phyloP scores from a whole-genome alignment of 1,140 invertebrate species.

The Melanaphis sacchari region DNA sequence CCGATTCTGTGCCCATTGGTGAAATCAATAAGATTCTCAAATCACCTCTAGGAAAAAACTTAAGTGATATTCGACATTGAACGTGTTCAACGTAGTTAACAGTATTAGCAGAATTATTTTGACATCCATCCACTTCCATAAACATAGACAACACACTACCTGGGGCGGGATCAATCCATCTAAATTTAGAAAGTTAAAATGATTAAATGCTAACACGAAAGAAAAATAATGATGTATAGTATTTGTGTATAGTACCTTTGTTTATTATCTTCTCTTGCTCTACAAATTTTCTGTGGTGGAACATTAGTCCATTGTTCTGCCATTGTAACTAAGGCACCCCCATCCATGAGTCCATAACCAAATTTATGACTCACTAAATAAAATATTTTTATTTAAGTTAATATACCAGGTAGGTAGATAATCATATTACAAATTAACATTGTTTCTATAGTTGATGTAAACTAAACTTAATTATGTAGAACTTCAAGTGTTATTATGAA shows the following conservation, averaged over 20 bases:
- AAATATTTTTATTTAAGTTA: background rate
- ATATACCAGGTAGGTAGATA: background rate
- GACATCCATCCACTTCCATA: slow-evolving; percentile 88
- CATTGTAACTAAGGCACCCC: slow-evolving; percentile 89
- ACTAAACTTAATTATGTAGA: background rate
- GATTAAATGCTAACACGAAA: background rate
- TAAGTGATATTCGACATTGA: slow-evolving; percentile 85
- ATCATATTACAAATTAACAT: background rate
- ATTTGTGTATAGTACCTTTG: slow-evolving; percentile 69
- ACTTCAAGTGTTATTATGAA: background rate
- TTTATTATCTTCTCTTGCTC: slow-evolving; percentile 76
- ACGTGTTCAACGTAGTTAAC: slow-evolving; percentile 92
- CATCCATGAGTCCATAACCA: slow-evolving; percentile 96
- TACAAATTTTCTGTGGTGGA: slow-evolving; percentile 83
- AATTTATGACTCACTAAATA: slow-evolving; percentile 84
- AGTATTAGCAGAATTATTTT: slow-evolving; percentile 79
- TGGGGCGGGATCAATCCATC: slow-evolving; percentile 75
- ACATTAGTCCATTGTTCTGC: slow-evolving; percentile 86
- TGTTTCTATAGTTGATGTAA: background rate
- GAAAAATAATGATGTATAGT: background rate
- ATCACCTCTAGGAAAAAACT: slow-evolving; percentile 89
- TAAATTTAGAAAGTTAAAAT: slow-evolving; percentile 59
- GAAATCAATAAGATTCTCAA: slow-evolving; percentile 83
- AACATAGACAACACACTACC: slow-evolving; percentile 75
- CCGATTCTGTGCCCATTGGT: slow-evolving; percentile 87